Conservation (phyloP, 2,113 vertebrate genomes). For the Petaurus breviceps region DNA sequence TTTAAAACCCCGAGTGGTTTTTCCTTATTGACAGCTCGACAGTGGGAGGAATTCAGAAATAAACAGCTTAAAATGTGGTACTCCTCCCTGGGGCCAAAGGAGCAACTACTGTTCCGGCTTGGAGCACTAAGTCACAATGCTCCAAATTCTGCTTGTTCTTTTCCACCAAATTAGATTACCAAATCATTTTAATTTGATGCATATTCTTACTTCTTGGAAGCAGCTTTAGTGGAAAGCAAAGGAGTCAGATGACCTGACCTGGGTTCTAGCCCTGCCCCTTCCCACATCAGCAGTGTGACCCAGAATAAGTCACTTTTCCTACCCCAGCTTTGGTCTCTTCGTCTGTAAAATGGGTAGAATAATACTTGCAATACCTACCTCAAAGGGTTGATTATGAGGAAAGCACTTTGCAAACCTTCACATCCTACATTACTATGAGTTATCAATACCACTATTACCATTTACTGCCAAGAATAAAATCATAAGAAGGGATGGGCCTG, state of each 20-base stretch:
- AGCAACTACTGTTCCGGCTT: not conserved
- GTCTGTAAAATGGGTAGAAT: not conserved
- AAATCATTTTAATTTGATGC: not conserved
- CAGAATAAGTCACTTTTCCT: not conserved
- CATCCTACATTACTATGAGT: not conserved
- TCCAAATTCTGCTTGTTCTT: not conserved
- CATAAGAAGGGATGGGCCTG: not conserved
- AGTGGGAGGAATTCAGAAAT: constrained; percentile 11
- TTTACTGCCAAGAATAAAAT: not conserved
- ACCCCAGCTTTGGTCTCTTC: not conserved
- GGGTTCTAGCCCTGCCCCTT: not conserved
- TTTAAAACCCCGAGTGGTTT: not conserved
- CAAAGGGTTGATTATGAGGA: not conserved
- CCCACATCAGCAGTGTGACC: not conserved
- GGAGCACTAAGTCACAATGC: not conserved
- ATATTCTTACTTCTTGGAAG: not conserved
- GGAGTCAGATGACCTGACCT: not conserved
- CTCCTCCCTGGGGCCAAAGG: not conserved
- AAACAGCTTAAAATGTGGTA: not conserved
- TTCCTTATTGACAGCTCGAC: not conserved
- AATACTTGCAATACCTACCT: not conserved
- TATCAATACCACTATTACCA: not conserved
- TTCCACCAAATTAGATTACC: not conserved
- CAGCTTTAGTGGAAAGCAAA: not conserved
- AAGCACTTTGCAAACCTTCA: not conserved